Evolutionary conservation across 2,888 invertebrate species (phyloP).

Genomic region (Lumbricus terrestris): DNA sequence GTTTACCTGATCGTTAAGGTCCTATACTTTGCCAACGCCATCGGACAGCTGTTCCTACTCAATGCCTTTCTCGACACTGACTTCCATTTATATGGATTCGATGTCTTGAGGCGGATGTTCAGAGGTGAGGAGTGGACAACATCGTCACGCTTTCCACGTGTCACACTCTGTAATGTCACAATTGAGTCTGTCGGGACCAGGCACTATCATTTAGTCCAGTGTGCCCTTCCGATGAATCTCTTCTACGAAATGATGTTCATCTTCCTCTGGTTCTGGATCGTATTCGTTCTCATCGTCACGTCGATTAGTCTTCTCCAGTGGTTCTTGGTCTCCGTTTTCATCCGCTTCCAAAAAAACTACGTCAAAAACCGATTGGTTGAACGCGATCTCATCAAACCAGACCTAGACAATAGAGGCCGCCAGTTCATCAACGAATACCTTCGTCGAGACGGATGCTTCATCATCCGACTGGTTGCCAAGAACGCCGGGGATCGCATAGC

Average conservation of each 20-base stretch:
- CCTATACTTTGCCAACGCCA: conserved; percentile 59
- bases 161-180: conserved; percentile 44
- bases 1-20: conserved; percentile 60
- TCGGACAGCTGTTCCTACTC: conserved; percentile 61
- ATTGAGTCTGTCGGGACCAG: conserved; percentile 42
- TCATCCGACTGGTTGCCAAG: conserved; percentile 39
- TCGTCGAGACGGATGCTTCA: conserved; percentile 39
- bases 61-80: conserved; percentile 61
- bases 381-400: conserved; percentile 45
- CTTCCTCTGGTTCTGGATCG: conserved; percentile 47
- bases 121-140: conserved; percentile 28
- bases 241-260: conserved; percentile 37
- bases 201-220: conserved; percentile 47
- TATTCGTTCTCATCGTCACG: conserved; percentile 48
- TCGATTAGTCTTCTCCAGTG: conserved; percentile 49
- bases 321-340: conserved; percentile 34
- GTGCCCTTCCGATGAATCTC: conserved; percentile 44
- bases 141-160: conserved; percentile 49
- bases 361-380: conserved; percentile 36
- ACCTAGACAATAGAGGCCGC: conserved; percentile 11
- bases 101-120: conserved; percentile 48
- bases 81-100: conserved; percentile 58
- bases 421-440: conserved; percentile 36
- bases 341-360: not conserved
- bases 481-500: conserved; percentile 41